Evolutionary conservation across 1,140 invertebrate species (phyloP), one percentile per base, ranked within the genome.

Genomic region (Nebria ingens): DNA sequence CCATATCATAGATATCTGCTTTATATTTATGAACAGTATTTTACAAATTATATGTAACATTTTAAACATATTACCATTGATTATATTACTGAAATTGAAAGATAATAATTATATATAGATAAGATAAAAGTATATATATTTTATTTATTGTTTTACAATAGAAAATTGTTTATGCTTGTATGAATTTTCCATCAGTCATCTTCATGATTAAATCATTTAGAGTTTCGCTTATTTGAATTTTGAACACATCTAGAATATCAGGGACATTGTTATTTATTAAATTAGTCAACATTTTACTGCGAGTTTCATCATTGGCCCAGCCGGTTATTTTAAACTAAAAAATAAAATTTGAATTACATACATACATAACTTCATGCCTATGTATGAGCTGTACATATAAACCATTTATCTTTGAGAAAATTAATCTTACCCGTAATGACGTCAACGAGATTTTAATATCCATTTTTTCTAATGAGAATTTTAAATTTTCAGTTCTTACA

Each of bases 291-390:
- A 4, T 4, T 45, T 45, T 17, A 17, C 40, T 45, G 9, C 40
- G 6, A 4, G 9, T 3, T 4, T 45, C 40, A 17, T 45, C 40
- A 45, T 17, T 17, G 9, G 15, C 6, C 40, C 40, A 45, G 9
- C 40, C 40, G 40, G 40, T 45, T 4, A 45, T 45, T 45, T 45
- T 45, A 17, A 45, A 45, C 40, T 45, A 17, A 4, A 17, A 45
- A 6, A 6, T 29, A 29, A 29, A 29, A 29, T 6, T 29, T 29
- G 4, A 29, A 6, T 29, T 29, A 6, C 13, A 29, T 29, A 6
- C n/a, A n/a, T n/a, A n/a, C n/a, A n/a, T n/a, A n/a, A n/a, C n/a
- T n/a, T n/a, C n/a, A n/a, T n/a, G n/a, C n/a, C n/a, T n/a, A n/a
- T n/a, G n/a, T n/a, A n/a, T n/a, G n/a, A n/a, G n/a, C n/a, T n/a